Conservation (phyloP, 2,113 vertebrate species). For the Hemibagrus wyckioides region DNA sequence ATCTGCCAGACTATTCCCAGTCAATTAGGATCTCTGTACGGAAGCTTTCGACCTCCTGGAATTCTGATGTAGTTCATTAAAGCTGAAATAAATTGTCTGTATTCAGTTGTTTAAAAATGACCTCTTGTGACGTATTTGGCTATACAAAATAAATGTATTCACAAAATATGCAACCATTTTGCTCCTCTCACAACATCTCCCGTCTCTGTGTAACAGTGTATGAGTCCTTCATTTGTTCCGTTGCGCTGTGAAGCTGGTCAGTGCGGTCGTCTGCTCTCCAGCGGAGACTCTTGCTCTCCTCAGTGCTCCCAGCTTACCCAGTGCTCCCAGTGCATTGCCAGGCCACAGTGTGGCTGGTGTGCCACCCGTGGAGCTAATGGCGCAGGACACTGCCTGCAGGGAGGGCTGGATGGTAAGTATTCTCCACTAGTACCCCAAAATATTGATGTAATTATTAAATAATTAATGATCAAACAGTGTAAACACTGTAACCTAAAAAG, state of each 20-base stretch:
- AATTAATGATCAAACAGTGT: neutral
- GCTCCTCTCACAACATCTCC: too few species aligned
- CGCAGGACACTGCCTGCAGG: slow-evolving; percentile 82
- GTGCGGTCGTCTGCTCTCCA: slow-evolving; percentile 84
- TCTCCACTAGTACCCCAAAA: neutral
- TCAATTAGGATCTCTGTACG: neutral
- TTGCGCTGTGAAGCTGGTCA: slow-evolving; percentile 86
- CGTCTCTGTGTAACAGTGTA: slow-evolving; percentile 72
- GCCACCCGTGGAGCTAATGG: slow-evolving; percentile 78
- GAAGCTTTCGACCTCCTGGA: neutral
- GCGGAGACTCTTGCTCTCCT: slow-evolving; percentile 82
- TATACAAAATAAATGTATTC: neutral
- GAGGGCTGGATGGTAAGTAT: slow-evolving; percentile 79
- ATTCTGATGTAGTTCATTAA: neutral
- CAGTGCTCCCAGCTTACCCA: slow-evolving; percentile 83
- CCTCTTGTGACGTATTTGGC: neutral
- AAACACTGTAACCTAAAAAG: neutral
- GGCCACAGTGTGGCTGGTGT: slow-evolving; percentile 91
- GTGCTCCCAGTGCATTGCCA: slow-evolving; percentile 85
- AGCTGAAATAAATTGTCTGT: neutral
- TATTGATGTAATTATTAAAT: neutral
- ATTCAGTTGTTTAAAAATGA: neutral
- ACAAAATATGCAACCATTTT: neutral
- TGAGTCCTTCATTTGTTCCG: slow-evolving; percentile 87
- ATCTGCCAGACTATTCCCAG: neutral